These are phyloP conservation scores for Chelonoidis abingdonii DNA, from an alignment of 2,113 vertebrate species.

Conservation along the genomic window DNA sequence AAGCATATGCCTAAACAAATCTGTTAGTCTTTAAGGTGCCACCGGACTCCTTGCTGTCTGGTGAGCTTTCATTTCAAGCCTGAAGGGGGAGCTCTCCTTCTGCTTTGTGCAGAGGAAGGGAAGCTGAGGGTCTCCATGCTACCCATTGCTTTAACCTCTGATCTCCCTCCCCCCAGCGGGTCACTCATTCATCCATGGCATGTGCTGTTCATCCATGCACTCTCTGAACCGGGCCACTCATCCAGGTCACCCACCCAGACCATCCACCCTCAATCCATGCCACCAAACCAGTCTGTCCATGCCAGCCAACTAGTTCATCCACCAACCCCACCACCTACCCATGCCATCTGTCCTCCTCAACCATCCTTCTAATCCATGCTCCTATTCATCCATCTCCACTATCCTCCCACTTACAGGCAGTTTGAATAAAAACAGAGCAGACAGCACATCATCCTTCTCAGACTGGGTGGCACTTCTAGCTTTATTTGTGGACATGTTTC, in stretches of 20 bases:
- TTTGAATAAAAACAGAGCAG: not conserved
- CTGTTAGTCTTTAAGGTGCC: no score
- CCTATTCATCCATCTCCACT: not conserved
- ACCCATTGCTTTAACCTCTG: not conserved
- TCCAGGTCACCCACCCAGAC: not conserved
- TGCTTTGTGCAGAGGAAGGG: no score
- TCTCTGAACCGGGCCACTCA: not conserved
- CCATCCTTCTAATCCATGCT: not conserved
- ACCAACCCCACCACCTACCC: no score
- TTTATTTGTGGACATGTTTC: not conserved
- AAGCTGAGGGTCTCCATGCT: not conserved
- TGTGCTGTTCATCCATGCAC: not conserved
- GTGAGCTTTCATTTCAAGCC: not conserved
- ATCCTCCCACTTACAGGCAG: not conserved
- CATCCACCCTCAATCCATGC: not conserved
- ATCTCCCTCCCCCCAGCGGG: rapidly evolving
- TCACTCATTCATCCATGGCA: not conserved
- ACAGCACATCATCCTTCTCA: not conserved
- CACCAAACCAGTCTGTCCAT: not conserved
- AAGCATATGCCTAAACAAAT: no score
- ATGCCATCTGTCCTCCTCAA: not conserved
- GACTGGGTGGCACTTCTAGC: not conserved
- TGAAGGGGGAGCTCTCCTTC: not conserved
- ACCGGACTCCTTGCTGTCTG: no score
- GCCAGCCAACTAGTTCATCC: not conserved